Conservation (phyloP, 2,797 vertebrate species). For the Pristis pectinata region DNA sequence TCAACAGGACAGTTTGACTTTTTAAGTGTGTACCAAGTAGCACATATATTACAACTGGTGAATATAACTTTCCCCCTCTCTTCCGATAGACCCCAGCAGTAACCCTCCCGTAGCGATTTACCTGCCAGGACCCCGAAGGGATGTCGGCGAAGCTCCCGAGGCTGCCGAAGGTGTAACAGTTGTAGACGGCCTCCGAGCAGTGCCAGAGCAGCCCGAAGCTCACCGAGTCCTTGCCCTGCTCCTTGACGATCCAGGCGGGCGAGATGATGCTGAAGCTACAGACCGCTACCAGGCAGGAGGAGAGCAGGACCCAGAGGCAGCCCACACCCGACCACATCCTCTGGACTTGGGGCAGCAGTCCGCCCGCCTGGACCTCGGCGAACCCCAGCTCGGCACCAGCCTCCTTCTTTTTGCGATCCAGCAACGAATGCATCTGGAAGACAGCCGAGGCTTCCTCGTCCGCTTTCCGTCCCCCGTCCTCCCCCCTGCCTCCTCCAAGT, state of each 20-base stretch:
- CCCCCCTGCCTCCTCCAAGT: neutral
- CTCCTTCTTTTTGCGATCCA: slow-evolving; percentile 65
- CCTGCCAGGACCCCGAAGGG: slow-evolving; percentile 88
- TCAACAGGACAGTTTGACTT: neutral
- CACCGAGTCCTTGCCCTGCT: slow-evolving; percentile 64
- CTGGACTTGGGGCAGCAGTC: slow-evolving; percentile 59
- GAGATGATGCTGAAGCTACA: slow-evolving; percentile 81
- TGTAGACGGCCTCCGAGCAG: slow-evolving; percentile 70
- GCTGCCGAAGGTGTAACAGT: slow-evolving; percentile 76
- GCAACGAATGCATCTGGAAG: slow-evolving; percentile 71
- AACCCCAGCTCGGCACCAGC: slow-evolving; percentile 58
- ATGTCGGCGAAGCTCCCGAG: slow-evolving; percentile 75
- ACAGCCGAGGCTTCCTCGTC: slow-evolving; percentile 39
- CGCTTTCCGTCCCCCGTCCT: slow-evolving; percentile 37
- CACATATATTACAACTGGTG: neutral
- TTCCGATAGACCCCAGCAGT: neutral
- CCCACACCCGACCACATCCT: slow-evolving; percentile 84
- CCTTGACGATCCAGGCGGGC: slow-evolving; percentile 76
- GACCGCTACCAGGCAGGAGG: slow-evolving; percentile 72
- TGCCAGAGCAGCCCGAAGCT: slow-evolving; percentile 82
- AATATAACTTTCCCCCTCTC: neutral
- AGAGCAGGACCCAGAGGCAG: slow-evolving; percentile 82
- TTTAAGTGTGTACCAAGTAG: neutral
- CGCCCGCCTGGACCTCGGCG: neutral
- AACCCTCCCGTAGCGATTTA: slow-evolving; percentile 44